Evolutionary conservation across 2,888 invertebrate genomes (phyloP).

Genomic region (Drosophila nigricruria): DNA sequence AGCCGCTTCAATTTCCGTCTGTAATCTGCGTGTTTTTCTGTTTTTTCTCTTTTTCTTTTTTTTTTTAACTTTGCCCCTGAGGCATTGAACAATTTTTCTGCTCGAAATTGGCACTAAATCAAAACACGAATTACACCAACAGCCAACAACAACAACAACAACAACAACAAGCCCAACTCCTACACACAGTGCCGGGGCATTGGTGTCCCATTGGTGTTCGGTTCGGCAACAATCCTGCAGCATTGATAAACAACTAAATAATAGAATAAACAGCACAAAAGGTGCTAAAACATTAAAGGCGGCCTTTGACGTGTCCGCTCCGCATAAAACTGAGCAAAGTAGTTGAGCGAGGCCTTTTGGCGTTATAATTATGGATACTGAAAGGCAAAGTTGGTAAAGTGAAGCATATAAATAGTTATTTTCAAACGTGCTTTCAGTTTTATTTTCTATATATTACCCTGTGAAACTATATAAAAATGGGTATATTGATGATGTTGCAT

Average conservation of each 20-base stretch:
- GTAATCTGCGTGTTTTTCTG: slow-evolving; percentile 57
- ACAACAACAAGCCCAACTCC: slow-evolving; percentile 45
- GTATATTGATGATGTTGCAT: neutral
- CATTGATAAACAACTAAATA: slow-evolving; percentile 77
- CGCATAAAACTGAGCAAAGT: slow-evolving; percentile 25
- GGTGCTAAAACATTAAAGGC: slow-evolving; percentile 68
- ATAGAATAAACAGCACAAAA: slow-evolving; percentile 71
- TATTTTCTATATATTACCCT: neutral
- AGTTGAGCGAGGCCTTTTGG: neutral
- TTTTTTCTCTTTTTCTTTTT: slow-evolving; percentile 22
- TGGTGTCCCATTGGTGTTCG: slow-evolving; percentile 37
- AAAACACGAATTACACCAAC: slow-evolving; percentile 52
- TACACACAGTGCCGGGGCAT: slow-evolving; percentile 52
- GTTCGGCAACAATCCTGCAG: slow-evolving; percentile 30
- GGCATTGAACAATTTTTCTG: slow-evolving; percentile 67
- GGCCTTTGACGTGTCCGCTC: slow-evolving; percentile 33
- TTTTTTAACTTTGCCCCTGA: slow-evolving; percentile 51
- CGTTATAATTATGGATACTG: slow-evolving; percentile 41
- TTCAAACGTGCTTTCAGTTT: slow-evolving; percentile 29
- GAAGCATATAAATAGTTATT: slow-evolving; percentile 46
- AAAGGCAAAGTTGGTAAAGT: slow-evolving; percentile 44
- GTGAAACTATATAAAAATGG: neutral
- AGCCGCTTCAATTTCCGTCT: slow-evolving; percentile 67
- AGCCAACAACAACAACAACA: slow-evolving; percentile 7
- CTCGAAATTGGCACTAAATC: slow-evolving; percentile 79